phyloP scores from a whole-genome alignment of 2,888 invertebrate species.

The Tipula lateralis region DNA sequence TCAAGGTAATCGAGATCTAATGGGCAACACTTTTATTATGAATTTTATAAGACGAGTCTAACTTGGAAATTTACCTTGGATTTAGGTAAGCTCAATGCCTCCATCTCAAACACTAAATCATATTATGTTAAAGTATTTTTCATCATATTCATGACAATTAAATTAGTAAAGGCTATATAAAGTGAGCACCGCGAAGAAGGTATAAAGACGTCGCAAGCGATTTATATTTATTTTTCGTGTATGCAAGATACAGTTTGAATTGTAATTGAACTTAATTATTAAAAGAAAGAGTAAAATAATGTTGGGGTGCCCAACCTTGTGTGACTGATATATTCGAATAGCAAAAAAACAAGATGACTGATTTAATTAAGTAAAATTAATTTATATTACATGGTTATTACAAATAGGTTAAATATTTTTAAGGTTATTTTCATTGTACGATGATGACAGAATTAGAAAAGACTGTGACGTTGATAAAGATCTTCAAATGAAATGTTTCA shows the following conservation, averaged over 20 bases:
- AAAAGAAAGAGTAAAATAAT: neutral
- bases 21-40: neutral
- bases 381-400: neutral
- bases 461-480: too few species aligned
- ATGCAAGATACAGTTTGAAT: neutral
- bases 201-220: neutral
- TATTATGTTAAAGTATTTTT: neutral
- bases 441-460: too few species aligned
- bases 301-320: neutral
- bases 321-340: neutral
- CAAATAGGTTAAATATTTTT: neutral
- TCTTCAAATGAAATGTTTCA: too few species aligned
- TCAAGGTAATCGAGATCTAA: neutral
- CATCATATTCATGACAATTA: neutral
- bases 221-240: neutral
- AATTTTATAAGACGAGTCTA: neutral
- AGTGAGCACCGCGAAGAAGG: neutral
- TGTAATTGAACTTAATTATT: conserved; percentile 5
- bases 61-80: neutral
- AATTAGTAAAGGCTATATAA: neutral
- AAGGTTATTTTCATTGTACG: too few species aligned
- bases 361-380: neutral
- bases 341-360: neutral
- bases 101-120: neutral
- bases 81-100: neutral